Base-by-base conservation (phyloP, 1,140 invertebrate species). In the Dendroctonus valens region DNA sequence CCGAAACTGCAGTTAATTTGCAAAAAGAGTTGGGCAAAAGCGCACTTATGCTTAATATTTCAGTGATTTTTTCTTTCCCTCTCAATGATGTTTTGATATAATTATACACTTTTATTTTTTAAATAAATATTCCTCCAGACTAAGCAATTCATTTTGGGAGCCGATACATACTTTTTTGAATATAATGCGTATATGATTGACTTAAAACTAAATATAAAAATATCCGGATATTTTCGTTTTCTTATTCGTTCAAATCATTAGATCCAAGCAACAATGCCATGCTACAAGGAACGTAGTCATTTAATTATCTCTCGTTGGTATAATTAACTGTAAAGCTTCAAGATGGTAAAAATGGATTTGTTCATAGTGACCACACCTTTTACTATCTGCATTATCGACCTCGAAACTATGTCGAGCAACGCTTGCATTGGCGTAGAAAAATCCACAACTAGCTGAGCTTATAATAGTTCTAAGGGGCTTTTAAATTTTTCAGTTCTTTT, bases 321-420 rank as follows among this genome's bases (percentile, higher is more conserved):
- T 60, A 67, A 67, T 67, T 67, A 67, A 67, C 65, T 67, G 65
- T 60, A 59, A 59, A 67, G 50, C 65, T 60, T 67, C 57, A 52
- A 67, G 65, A 67, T 67, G 65, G 65, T 67, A 67, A 67, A 67
- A 67, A 67, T 67, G 65, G 65, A 67, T 67, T 67, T 59, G 65
- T 60, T 67, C 65, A 67, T 59, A 67, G 57, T 60, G 65, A 67
- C 65, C 65, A 67, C 65, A 67, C 65, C 65, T 67, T 66, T 67
- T 67, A 67, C 65, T 67, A 67, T 67, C 64, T 69, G 68, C 68
- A 69, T 63, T 54, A 62, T 63, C 68, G 68, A 63, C 68, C 68
- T 69, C 65, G 65, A 67, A 67, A 67, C 39, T 67, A 54, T 59
- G 54, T 67, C 58, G 50, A 49, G 41, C 58, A 52, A 26, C 12